phyloP scores from a whole-genome alignment of 1,140 invertebrate genomes.

The Zophobas morio region DNA sequence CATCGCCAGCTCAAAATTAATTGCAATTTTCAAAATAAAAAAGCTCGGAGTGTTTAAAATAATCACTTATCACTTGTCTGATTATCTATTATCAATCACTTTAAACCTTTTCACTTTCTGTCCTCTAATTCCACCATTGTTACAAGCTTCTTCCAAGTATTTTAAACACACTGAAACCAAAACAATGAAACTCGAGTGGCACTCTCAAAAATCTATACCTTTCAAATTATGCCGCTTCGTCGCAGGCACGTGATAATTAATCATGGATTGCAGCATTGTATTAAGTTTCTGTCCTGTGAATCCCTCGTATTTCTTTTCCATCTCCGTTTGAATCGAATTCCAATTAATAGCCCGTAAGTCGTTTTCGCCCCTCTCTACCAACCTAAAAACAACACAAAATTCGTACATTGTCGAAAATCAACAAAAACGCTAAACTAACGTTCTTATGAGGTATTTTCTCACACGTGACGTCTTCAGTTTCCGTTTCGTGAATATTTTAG shows the following conservation, averaged over 20 bases:
- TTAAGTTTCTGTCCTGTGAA: conserved; percentile 35
- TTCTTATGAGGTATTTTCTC: conserved; percentile 16
- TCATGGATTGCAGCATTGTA: conserved; percentile 30
- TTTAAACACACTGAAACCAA: no score
- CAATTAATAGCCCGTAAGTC: conserved; percentile 45
- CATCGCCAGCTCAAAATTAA: no score
- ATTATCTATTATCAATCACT: no score
- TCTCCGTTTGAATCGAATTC: conserved; percentile 4
- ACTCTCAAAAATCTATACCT: conserved; percentile 2
- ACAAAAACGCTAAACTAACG: conserved; percentile 12
- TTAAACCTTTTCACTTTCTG: no score
- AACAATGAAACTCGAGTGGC: no score
- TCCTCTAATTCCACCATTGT: no score
- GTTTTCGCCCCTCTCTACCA: conserved; percentile 21
- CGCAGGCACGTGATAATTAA: conserved; percentile 30
- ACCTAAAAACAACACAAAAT: conserved; percentile 32
- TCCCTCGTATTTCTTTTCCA: conserved; percentile 42
- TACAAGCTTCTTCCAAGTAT: no score
- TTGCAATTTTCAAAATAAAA: no score
- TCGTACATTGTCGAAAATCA: conserved; percentile 2
- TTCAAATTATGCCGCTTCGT: conserved; percentile 23
- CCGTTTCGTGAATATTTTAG: conserved; percentile 28
- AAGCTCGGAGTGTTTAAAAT: no score
- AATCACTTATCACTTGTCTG: no score
- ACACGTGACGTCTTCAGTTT: neutral